Evolutionary conservation across 2,888 invertebrate genomes (phyloP).

Genomic region (Drosophila atripex): DNA sequence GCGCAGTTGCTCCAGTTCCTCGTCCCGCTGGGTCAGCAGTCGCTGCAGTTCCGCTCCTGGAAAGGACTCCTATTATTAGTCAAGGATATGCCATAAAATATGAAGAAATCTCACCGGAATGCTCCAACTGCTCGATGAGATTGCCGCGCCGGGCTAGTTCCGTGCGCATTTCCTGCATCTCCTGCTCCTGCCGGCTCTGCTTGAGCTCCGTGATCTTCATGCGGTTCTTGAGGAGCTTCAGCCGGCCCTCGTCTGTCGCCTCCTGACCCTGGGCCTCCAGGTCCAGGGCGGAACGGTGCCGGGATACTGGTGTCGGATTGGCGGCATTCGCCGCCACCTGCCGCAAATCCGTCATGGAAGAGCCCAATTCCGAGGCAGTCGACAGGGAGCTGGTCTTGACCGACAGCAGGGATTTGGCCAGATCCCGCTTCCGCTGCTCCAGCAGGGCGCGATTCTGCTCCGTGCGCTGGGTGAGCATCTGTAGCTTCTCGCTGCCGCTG

Average conservation of each 20-base stretch:
- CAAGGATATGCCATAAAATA: neutral
- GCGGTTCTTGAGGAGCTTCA: constrained; percentile 81
- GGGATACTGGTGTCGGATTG: constrained; percentile 62
- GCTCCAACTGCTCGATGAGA: constrained; percentile 90
- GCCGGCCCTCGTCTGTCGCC: constrained; percentile 78
- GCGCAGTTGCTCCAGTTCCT: constrained; percentile 90
- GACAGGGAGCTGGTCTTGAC: constrained; percentile 77
- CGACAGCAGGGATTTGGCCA: constrained; percentile 84
- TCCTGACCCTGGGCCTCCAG: constrained; percentile 54
- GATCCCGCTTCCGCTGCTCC: constrained; percentile 85
- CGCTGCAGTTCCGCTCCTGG: constrained; percentile 36
- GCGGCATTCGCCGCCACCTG: constrained; percentile 39
- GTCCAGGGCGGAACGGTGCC: constrained; percentile 81
- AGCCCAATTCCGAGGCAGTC: constrained; percentile 76
- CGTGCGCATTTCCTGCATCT: constrained; percentile 67
- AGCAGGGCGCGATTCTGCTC: constrained; percentile 85
- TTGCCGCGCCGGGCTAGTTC: constrained; percentile 84
- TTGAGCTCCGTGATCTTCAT: constrained; percentile 73
- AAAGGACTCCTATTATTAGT: neutral
- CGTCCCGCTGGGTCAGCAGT: constrained; percentile 24
- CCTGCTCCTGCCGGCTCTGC: constrained; percentile 75
- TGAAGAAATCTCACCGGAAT: constrained; percentile 6
- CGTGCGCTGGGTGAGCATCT: constrained; percentile 85
- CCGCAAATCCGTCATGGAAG: constrained; percentile 83
- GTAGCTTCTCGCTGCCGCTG: constrained; percentile 85